phyloP scores from a whole-genome alignment of 1,140 invertebrate genomes.

The Panagrolaimus sp. region DNA sequence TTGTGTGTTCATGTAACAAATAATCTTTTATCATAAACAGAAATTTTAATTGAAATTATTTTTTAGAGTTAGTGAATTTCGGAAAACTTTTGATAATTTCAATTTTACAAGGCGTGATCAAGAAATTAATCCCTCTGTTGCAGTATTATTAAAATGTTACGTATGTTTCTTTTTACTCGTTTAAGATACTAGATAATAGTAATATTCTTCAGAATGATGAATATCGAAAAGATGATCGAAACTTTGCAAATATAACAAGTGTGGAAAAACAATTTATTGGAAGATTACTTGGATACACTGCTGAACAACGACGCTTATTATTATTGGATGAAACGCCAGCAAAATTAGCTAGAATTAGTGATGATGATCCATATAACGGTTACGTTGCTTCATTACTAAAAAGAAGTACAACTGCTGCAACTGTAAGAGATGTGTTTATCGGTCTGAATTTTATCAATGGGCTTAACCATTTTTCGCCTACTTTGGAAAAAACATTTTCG shows the following conservation, averaged over 20 bases:
- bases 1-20: neutral
- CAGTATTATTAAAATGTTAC: neutral
- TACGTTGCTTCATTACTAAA: neutral
- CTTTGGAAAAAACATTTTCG: too few species aligned
- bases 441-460: too few species aligned
- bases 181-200: neutral
- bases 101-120: neutral
- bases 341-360: neutral
- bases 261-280: slow-evolving; percentile 1
- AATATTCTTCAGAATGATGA: neutral
- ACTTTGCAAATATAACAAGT: neutral
- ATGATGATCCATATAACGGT: neutral
- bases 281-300: neutral
- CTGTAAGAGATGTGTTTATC: too few species aligned
- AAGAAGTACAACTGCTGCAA: too few species aligned
- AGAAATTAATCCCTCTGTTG: neutral
- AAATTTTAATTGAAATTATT: neutral
- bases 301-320: neutral
- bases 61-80: neutral
- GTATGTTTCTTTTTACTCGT: neutral
- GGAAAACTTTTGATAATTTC: neutral
- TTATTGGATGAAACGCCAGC: neutral
- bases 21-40: too few species aligned
- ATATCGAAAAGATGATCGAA: neutral
- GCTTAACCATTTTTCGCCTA: too few species aligned